Conservation (phyloP, 2,797 vertebrate genomes). For the Sternarchorhynchus goeldii region DNA sequence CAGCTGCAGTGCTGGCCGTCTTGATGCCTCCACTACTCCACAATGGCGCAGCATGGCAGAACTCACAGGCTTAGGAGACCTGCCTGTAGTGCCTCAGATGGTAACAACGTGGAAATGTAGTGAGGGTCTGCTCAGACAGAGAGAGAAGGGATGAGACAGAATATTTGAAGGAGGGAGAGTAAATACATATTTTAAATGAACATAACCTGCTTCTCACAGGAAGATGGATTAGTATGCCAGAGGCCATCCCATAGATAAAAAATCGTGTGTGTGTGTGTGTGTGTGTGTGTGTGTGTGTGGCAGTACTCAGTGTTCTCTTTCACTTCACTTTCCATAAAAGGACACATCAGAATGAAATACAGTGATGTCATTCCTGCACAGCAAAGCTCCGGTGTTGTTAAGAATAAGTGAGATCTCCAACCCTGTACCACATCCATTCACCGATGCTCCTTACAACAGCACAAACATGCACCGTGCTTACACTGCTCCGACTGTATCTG, state of each 20-base stretch:
- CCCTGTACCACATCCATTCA: conserved; percentile 40
- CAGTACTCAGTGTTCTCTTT: conserved; percentile 21
- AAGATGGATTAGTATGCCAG: conserved; percentile 34
- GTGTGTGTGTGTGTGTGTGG: background rate
- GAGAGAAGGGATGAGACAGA: conserved; percentile 7
- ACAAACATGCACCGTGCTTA: background rate
- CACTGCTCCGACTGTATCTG: background rate
- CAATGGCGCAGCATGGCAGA: conserved; percentile 71
- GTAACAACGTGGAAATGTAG: conserved; percentile 22
- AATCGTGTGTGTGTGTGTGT: background rate
- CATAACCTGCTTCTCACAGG: conserved; percentile 22
- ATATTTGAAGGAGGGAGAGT: background rate
- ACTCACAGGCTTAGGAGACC: conserved; percentile 47
- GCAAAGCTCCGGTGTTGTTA: conserved; percentile 12
- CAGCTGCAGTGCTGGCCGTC: conserved; percentile 62
- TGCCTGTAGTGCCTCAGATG: conserved; percentile 25
- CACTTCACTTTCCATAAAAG: conserved; percentile 49
- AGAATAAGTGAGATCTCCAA: conserved; percentile 46
- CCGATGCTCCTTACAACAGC: conserved; percentile 47
- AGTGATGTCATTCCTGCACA: conserved; percentile 50
- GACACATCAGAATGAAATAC: conserved; percentile 43
- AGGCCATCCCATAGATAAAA: conserved; percentile 38
- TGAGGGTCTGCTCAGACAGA: background rate
- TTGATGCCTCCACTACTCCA: conserved; percentile 56
- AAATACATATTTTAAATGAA: conserved; percentile 42